phyloP scores from a whole-genome alignment of 2,113 vertebrate species.

The Lamprologus tigripictilis region DNA sequence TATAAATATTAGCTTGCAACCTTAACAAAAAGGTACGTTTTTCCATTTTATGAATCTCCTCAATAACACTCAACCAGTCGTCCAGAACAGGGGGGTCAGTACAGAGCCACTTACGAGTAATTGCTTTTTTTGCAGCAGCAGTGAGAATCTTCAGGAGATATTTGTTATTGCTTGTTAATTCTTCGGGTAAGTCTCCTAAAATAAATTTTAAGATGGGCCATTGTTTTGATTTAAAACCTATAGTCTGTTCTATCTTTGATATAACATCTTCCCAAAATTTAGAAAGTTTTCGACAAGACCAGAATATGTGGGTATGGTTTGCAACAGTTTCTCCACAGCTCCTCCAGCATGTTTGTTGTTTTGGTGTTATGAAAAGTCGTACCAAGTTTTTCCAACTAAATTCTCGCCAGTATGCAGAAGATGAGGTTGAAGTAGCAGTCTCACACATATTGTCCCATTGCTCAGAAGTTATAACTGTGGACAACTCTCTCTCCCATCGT shows the following conservation, averaged over 20 bases:
- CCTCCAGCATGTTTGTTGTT: not conserved
- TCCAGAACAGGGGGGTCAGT: no score
- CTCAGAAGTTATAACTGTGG: not conserved
- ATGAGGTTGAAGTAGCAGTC: not conserved
- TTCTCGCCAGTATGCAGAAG: not conserved
- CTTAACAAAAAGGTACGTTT: not conserved
- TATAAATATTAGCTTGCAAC: not conserved
- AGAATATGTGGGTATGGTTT: not conserved
- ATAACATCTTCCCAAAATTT: not conserved
- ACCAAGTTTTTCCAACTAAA: not conserved
- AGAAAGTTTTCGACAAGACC: not conserved
- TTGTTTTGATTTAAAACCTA: not conserved
- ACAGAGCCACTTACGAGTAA: no score
- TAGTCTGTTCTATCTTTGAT: not conserved
- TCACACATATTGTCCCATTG: not conserved
- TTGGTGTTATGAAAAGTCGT: not conserved
- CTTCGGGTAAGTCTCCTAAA: no score
- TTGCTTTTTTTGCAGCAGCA: no score
- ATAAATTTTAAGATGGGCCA: not conserved
- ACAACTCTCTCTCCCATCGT: not conserved
- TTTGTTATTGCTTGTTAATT: no score
- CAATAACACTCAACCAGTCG: not conserved
- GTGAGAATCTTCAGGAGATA: no score
- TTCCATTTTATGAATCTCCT: not conserved
- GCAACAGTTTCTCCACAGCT: not conserved